These are phyloP conservation scores for Salvator merianae DNA, from an alignment of 2,113 vertebrate species.

Conservation along the genomic window DNA sequence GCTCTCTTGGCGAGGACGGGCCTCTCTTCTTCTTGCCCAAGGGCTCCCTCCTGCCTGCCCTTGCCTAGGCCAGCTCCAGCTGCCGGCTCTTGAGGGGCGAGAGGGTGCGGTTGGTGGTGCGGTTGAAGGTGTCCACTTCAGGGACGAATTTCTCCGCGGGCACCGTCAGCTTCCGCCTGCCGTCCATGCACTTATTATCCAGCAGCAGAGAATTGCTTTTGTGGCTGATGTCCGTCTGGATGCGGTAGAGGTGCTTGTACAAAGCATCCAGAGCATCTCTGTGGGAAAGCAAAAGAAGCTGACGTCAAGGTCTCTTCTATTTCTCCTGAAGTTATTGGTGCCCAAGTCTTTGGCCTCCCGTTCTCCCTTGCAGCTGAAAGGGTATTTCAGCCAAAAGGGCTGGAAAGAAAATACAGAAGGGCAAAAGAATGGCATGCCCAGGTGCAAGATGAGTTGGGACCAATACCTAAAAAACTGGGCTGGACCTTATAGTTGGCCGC, in stretches of 20 bases:
- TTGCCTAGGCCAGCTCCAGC: constrained; percentile 56
- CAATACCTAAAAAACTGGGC: too few relatives aligned
- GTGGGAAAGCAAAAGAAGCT: constrained; percentile 23
- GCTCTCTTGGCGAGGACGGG: too few relatives aligned
- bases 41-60: background rate
- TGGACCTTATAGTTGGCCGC: too few relatives aligned
- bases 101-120: constrained; percentile 61
- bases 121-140: constrained; percentile 69
- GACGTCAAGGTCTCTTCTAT: background rate
- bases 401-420: too few relatives aligned
- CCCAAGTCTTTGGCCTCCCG: background rate
- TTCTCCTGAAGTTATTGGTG: too few relatives aligned
- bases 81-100: constrained; percentile 58
- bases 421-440: background rate
- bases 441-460: too few relatives aligned
- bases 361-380: background rate
- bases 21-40: background rate
- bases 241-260: constrained; percentile 80
- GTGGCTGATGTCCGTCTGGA: constrained; percentile 79
- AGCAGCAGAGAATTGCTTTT: constrained; percentile 78
- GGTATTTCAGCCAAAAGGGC: background rate
- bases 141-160: constrained; percentile 70
- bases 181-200: constrained; percentile 79
- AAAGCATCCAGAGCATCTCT: constrained; percentile 84
- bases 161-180: constrained; percentile 69